These are phyloP conservation scores for Echinometra lucunter DNA, from an alignment of 53 echinoderm and acorn worm genomes.

Conservation along the genomic window DNA sequence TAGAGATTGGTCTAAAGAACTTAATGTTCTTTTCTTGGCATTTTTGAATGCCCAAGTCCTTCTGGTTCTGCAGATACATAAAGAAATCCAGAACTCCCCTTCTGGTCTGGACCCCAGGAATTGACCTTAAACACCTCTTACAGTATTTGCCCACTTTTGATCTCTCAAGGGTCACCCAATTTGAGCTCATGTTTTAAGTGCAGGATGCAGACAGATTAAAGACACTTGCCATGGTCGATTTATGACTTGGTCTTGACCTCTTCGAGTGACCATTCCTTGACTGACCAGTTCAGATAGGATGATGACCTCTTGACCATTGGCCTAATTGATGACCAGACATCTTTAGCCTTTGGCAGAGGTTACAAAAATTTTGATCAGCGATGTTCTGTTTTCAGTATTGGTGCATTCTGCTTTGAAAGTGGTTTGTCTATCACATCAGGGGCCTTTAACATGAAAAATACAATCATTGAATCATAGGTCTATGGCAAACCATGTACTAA, in stretches of 20 bases:
- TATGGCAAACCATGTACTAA: too few relatives aligned
- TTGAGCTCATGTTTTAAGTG: conserved; percentile 2
- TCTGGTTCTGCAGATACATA: too few relatives aligned
- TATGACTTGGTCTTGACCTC: not conserved
- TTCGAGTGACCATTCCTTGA: not conserved
- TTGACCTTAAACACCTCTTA: not conserved
- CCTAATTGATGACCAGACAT: conserved; percentile 15
- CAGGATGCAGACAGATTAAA: conserved; percentile 48
- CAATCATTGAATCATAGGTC: not conserved
- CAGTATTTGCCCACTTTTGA: not conserved
- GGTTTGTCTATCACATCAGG: too few relatives aligned
- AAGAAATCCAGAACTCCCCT: too few relatives aligned
- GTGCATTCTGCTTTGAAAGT: not conserved
- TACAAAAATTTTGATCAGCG: not conserved
- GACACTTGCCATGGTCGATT: conserved; percentile 36
- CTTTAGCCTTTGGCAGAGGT: not conserved
- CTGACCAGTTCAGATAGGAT: not conserved
- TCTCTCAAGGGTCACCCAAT: not conserved
- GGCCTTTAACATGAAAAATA: too few relatives aligned
- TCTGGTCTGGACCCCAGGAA: not conserved
- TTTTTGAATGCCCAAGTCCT: too few relatives aligned
- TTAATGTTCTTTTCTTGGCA: too few relatives aligned
- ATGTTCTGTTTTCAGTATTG: not conserved
- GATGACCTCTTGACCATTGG: conserved; percentile 36
- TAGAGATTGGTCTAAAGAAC: too few relatives aligned